Base-by-base conservation (phyloP, 2,888 invertebrate species). In the Hyppa rectilinea region DNA sequence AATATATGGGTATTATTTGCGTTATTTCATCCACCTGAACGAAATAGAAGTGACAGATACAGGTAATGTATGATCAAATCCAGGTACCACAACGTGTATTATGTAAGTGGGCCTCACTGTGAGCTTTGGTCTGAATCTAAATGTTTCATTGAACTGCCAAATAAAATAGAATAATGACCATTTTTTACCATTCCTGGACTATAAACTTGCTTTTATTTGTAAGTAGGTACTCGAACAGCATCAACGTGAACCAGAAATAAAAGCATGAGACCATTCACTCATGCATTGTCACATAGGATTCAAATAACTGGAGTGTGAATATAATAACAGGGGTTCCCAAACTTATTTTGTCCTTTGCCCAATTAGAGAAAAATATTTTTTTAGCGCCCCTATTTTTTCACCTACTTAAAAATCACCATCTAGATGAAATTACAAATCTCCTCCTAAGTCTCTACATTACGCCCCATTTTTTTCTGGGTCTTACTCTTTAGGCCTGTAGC, bases 11-110 rank as follows among this genome's bases (percentile, higher is more conserved):
- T 34, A 68, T 75, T 79, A 63, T 75, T 66, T 67, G 45, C 60
- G 66, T 79, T 71, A 79, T 81, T 75, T 81, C 68, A 71, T 78
- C 36, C 53, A 60, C 67, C 45, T 60, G 66, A 73, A 61, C 55
- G 52, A 34, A 73, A 64, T 45, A 59, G 29, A 50, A 63, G 38
- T 40, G 65, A 73, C 43, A 47, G 52, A 34, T 60, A 66, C 50
- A n/a, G 45, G 2, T n/a, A 61, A 76, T 52, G 38, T 67, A 67
- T 59, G 71, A 69, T 70, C 45, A 47, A 60, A 71, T 67, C 31
- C 61, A 60, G 61, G 26, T 20, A 58, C n/a, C 38, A 45, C n/a
- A 50, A 23, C 36, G 26, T 50, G 43, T 29, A n/a, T 59, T 55
- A 49, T 29, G 23, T 31, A 36, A 34, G 26, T 9, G 10, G 23